Percentiles rank a stretch among this genome's conserved stretches.
phyloP scores from a whole-genome alignment of 2,888 invertebrate genomes.

The Frankliniella intonsa region DNA sequence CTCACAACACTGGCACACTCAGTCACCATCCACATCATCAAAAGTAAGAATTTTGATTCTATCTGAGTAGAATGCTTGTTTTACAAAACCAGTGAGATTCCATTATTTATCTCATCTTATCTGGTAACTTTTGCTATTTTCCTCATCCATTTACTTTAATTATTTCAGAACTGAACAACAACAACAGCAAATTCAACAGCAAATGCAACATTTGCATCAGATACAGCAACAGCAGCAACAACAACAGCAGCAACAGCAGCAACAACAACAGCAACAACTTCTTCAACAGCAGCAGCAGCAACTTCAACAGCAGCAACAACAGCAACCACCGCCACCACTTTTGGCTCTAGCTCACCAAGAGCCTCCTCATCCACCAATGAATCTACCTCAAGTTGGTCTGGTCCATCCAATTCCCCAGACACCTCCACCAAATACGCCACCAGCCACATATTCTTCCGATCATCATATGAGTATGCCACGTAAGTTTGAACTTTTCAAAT shows the following conservation, averaged over 20 bases:
- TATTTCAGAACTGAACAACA: neutral
- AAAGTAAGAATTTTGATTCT: neutral
- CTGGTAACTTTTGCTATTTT: too few species aligned
- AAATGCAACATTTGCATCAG: neutral
- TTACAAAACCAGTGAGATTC: too few species aligned
- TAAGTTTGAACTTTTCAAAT: constrained; percentile 50
- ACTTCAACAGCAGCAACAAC: constrained; percentile 41
- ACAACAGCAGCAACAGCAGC: neutral
- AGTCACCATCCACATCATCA: constrained; percentile 39
- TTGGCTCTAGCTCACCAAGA: constrained; percentile 35
- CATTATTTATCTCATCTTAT: too few species aligned
- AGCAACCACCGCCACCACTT: constrained; percentile 43
- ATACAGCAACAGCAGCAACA: neutral
- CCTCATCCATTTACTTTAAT: too few species aligned
- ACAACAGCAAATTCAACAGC: neutral
- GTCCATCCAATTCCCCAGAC: constrained; percentile 74
- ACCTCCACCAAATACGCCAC: constrained; percentile 63
- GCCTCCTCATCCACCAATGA: constrained; percentile 38
- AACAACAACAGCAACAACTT: constrained; percentile 46
- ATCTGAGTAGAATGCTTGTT: neutral
- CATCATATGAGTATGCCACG: constrained; percentile 75
- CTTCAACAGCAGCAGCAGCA: constrained; percentile 41
- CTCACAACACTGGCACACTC: constrained; percentile 40
- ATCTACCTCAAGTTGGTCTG: constrained; percentile 64
- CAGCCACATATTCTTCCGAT: constrained; percentile 53